Percentiles rank a stretch among this genome's conserved stretches.
Evolutionary conservation across 2,888 invertebrate genomes (phyloP).

Genomic region (Lithophane semibrunnea): DNA sequence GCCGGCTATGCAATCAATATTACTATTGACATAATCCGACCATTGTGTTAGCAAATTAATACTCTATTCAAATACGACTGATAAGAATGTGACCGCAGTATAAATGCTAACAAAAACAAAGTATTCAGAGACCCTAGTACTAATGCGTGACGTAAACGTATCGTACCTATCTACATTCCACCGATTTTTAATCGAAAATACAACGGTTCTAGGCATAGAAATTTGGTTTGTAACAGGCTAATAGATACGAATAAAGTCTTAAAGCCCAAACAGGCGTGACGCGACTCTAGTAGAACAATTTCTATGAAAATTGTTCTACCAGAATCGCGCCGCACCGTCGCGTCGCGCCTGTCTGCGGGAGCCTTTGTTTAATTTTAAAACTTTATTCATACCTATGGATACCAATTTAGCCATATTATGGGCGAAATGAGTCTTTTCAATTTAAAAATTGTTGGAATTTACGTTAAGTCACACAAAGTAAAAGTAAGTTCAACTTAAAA

Average conservation of each 20-base stretch:
- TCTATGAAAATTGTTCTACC: too few species aligned
- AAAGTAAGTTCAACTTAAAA: background rate
- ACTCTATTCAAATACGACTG: slow-evolving; percentile 4
- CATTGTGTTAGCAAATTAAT: slow-evolving; percentile 44
- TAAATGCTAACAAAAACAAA: slow-evolving; percentile 3
- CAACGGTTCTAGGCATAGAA: background rate
- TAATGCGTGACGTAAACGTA: background rate
- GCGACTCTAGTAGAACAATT: too few species aligned
- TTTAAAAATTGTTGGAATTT: background rate
- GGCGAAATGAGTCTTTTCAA: background rate
- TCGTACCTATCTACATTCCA: background rate
- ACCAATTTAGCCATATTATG: too few species aligned
- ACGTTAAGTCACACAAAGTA: background rate
- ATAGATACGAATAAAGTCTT: too few species aligned
- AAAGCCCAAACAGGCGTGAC: too few species aligned
- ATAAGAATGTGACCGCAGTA: slow-evolving; percentile 14
- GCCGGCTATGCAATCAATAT: background rate
- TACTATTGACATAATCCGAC: slow-evolving; percentile 12
- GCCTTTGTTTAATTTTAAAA: too few species aligned
- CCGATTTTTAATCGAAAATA: background rate
- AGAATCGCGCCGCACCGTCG: too few species aligned
- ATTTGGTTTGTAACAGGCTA: too few species aligned
- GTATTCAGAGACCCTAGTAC: background rate
- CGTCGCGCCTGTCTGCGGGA: too few species aligned
- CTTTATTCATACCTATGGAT: too few species aligned